Evolutionary conservation across 2,888 invertebrate species (phyloP).

Genomic region (Oxyteleia sp.): DNA sequence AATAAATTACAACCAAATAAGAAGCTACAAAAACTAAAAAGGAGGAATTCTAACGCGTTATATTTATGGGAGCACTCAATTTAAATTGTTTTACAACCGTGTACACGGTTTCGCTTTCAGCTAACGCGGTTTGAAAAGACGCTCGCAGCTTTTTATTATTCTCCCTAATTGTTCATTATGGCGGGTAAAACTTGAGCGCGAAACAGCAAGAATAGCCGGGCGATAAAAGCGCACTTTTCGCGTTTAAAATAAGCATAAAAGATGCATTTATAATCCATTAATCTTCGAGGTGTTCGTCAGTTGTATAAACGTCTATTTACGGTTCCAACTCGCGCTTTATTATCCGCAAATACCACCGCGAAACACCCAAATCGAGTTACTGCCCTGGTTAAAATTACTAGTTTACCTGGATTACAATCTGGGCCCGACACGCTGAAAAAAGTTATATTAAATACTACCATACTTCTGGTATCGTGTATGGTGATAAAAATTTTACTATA

Average conservation of each 20-base stretch:
- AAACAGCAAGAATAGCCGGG: constrained; percentile 43
- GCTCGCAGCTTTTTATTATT: constrained; percentile 61
- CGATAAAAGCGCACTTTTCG: constrained; percentile 59
- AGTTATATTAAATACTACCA: no score
- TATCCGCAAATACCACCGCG: background rate
- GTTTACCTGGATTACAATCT: no score
- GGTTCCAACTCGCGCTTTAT: background rate
- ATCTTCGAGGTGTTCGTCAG: constrained; percentile 50
- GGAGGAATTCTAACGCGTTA: constrained; percentile 47
- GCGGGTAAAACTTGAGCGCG: constrained; percentile 55
- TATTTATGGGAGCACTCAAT: constrained; percentile 65
- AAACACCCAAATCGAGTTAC: background rate
- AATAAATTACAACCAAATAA: constrained; percentile 55
- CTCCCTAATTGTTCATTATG: constrained; percentile 69
- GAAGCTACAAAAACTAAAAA: no score
- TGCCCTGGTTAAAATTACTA: no score
- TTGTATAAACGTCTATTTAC: constrained; percentile 14
- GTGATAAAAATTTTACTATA: no score
- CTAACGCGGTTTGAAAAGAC: constrained; percentile 49
- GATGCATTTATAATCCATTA: constrained; percentile 62
- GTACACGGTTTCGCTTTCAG: constrained; percentile 65
- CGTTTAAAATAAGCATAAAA: constrained; percentile 62
- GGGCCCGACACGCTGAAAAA: no score
- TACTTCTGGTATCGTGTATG: no score
- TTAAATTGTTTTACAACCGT: constrained; percentile 69